phyloP scores from a whole-genome alignment of 2,113 vertebrate genomes.

The Piprites chloris region DNA sequence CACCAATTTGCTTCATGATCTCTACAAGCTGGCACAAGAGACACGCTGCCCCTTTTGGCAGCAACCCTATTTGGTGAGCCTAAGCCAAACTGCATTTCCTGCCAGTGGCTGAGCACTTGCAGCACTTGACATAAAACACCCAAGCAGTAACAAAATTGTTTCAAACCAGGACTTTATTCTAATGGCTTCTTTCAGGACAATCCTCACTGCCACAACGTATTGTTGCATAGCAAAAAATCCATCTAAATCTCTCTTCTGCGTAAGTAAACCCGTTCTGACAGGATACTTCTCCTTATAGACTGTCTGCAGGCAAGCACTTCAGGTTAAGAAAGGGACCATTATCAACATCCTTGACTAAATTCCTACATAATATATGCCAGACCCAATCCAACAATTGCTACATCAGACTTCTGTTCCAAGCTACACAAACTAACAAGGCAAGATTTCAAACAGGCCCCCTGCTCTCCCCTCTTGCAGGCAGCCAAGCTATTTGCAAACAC shows the following conservation, averaged over 20 bases:
- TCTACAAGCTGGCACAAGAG: background rate
- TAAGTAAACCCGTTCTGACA: background rate
- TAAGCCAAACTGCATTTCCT: background rate
- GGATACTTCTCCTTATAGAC: background rate
- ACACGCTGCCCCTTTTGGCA: background rate
- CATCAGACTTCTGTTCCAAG: background rate
- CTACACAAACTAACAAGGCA: background rate
- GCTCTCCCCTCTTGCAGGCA: background rate
- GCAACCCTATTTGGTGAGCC: background rate
- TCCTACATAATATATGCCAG: background rate
- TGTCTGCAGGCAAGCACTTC: background rate
- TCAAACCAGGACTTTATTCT: background rate
- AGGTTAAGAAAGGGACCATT: background rate
- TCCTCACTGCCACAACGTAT: background rate
- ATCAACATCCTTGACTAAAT: background rate
- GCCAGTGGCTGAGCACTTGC: background rate
- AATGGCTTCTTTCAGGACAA: background rate
- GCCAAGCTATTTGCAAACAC: slow-evolving; percentile 43
- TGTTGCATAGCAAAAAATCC: background rate
- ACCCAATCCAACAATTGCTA: background rate
- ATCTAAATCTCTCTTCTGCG: background rate
- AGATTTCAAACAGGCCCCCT: background rate
- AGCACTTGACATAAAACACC: background rate
- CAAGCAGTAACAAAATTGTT: background rate
- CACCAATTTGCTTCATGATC: rapidly evolving